phyloP scores from a whole-genome alignment of 2,113 vertebrate genomes.

The Hippocampus guttulatus region DNA sequence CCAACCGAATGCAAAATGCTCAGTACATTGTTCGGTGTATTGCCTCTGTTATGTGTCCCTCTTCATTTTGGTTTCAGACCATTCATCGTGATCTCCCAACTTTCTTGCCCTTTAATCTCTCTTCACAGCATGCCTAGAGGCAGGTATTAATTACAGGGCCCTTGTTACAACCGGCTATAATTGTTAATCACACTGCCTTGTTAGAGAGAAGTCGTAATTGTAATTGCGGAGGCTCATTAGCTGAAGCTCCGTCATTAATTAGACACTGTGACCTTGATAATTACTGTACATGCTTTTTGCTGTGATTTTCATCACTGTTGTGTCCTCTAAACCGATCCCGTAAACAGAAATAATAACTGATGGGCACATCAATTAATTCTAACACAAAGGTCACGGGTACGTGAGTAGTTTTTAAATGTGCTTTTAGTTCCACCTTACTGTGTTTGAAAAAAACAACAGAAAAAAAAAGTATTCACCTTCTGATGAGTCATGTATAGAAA shows the following conservation, averaged over 20 bases:
- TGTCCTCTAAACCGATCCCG: background rate
- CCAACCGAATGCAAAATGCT: background rate
- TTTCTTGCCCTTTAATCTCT: constrained; percentile 4
- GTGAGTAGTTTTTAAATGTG: background rate
- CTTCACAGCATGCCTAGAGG: constrained; percentile 37
- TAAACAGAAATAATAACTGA: background rate
- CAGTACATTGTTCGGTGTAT: background rate
- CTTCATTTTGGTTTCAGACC: background rate
- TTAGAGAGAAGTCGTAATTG: constrained; percentile 60
- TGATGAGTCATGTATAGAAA: too few relatives aligned
- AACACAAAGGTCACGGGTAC: background rate
- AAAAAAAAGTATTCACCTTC: too few relatives aligned
- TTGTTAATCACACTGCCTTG: constrained; percentile 64
- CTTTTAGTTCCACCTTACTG: background rate
- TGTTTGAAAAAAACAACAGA: background rate
- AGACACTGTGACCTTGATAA: constrained; percentile 60
- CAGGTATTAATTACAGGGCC: constrained; percentile 61
- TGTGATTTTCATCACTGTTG: constrained; percentile 13
- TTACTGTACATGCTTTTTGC: constrained; percentile 40
- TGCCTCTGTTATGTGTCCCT: background rate
- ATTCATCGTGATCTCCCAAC: background rate
- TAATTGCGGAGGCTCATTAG: constrained; percentile 63
- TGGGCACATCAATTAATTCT: background rate
- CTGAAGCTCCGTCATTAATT: constrained; percentile 49
- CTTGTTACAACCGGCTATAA: constrained; percentile 59